A percentile compares a stretch with the other conserved stretches of the same genome.
phyloP scores from a whole-genome alignment of 2,888 invertebrate species.

The Lysandra bellargus region DNA sequence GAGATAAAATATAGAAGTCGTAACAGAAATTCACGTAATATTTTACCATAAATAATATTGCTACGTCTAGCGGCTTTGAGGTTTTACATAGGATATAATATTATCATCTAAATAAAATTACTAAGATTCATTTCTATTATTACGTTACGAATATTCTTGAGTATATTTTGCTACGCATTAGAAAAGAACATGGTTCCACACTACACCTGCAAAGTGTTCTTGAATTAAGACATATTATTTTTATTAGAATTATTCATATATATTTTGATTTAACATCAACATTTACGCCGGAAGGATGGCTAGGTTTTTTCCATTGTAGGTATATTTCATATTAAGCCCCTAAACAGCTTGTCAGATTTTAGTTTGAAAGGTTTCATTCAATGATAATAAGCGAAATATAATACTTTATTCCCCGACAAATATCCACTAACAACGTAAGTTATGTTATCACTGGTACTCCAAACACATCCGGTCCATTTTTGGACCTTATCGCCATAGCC shows the following conservation, averaged over 20 bases:
- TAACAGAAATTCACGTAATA: constrained; percentile 6
- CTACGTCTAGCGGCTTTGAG: constrained; percentile 13
- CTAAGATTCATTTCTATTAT: not conserved
- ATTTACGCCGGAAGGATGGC: no score
- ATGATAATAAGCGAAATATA: not conserved
- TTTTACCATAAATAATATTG: constrained; percentile 19
- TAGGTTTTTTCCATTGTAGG: no score
- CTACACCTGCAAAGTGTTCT: no score
- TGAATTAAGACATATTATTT: no score
- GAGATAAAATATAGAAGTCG: constrained; percentile 22
- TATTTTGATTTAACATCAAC: no score
- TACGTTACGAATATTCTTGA: not conserved
- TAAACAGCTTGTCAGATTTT: no score
- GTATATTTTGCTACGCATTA: not conserved
- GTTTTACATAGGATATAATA: not conserved
- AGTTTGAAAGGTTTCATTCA: no score
- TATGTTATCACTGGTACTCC: not conserved
- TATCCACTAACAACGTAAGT: not conserved
- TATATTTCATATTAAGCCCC: no score
- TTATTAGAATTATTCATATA: no score
- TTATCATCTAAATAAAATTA: not conserved
- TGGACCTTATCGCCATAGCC: not conserved
- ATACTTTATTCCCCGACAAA: not conserved
- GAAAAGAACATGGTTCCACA: no score
- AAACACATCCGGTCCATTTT: not conserved